phyloP scores from a whole-genome alignment of 2,797 vertebrate genomes.

The Buceros bicornis region DNA sequence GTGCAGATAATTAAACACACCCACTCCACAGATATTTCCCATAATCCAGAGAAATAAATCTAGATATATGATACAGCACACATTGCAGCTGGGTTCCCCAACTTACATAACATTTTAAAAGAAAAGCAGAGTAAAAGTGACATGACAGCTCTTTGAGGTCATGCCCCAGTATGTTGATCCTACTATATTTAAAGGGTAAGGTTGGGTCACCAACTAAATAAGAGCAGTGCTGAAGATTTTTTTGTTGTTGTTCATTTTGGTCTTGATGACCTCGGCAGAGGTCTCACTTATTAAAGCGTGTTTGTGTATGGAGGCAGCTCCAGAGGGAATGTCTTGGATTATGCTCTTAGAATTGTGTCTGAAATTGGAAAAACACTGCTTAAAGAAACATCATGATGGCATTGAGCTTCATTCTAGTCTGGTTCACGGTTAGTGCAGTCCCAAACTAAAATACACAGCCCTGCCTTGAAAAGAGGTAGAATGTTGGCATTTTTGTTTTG shows the following conservation, averaged over 20 bases:
- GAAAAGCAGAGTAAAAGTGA: constrained; percentile 64
- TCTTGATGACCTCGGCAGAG: constrained; percentile 75
- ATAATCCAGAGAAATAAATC: constrained; percentile 55
- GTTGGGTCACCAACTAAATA: constrained; percentile 73
- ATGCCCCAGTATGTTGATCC: constrained; percentile 58
- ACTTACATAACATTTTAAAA: constrained; percentile 72
- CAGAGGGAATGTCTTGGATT: constrained; percentile 73
- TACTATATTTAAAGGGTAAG: constrained; percentile 74
- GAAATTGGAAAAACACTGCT: constrained; percentile 63
- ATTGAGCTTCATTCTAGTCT: background rate
- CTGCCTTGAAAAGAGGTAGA: constrained; percentile 16
- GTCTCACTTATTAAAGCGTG: constrained; percentile 78
- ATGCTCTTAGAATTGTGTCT: constrained; percentile 60
- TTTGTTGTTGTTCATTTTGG: constrained; percentile 65
- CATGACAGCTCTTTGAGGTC: constrained; percentile 67
- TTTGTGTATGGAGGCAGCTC: constrained; percentile 74
- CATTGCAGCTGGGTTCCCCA: constrained; percentile 40
- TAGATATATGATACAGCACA: constrained; percentile 64
- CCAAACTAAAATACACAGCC: constrained; percentile 6
- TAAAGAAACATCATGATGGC: constrained; percentile 61
- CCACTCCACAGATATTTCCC: constrained; percentile 27
- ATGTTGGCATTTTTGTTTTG: background rate
- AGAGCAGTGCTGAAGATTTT: constrained; percentile 29
- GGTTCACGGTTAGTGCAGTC: background rate
- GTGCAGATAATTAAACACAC: constrained; percentile 53